Evolutionary conservation across 1,140 invertebrate genomes (phyloP).

Genomic region (Adoxophyes honmai): DNA sequence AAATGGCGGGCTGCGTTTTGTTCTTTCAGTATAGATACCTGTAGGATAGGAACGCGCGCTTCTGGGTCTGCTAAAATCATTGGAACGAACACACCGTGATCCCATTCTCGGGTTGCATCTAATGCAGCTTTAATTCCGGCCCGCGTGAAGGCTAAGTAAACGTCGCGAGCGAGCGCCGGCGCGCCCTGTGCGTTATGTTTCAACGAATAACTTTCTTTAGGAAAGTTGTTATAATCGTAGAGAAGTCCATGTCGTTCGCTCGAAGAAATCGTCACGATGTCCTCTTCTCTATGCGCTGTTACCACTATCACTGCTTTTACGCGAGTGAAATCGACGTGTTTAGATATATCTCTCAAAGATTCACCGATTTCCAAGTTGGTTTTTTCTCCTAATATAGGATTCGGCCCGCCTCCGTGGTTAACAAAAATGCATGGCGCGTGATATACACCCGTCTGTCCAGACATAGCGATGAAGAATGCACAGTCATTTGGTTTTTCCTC

Average conservation of each 20-base stretch:
- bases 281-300: constrained; percentile 16
- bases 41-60: constrained; percentile 62
- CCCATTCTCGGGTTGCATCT: constrained; percentile 20
- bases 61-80: constrained; percentile 66
- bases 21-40: constrained; percentile 54
- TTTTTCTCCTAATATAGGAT: constrained; percentile 10
- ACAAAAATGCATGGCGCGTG: constrained; percentile 13
- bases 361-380: constrained; percentile 8
- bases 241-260: neutral
- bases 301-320: constrained; percentile 9
- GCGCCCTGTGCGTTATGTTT: neutral
- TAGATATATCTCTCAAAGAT: neutral
- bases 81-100: constrained; percentile 69
- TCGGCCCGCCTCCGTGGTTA: constrained; percentile 16
- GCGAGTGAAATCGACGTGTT: neutral
- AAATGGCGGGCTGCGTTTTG: neutral
- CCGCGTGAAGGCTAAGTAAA: neutral
- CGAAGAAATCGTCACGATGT: constrained; percentile 10
- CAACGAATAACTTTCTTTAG: neutral
- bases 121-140: neutral
- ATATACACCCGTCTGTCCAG: neutral
- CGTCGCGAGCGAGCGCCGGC: neutral
- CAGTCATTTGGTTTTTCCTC: no score
- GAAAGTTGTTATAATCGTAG: constrained; percentile 15
- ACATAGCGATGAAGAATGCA: no score